phyloP scores from a whole-genome alignment of 2,113 vertebrate genomes.

The Neoarius graeffei region DNA sequence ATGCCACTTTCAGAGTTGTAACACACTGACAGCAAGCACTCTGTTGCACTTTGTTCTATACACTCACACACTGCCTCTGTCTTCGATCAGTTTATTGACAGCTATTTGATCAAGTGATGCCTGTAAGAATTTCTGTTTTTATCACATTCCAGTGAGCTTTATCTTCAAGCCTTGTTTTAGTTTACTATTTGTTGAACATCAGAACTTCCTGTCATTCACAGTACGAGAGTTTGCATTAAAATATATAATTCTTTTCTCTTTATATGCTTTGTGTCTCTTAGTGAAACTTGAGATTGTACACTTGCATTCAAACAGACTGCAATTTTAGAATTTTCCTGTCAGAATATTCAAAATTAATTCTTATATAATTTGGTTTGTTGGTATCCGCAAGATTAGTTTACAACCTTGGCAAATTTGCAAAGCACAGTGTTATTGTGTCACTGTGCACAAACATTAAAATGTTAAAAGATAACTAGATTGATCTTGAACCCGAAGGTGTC shows the following conservation, averaged over 20 bases:
- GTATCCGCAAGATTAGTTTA: not conserved
- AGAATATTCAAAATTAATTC: not conserved
- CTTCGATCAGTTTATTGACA: not conserved
- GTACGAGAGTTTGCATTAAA: not conserved
- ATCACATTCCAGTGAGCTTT: not conserved
- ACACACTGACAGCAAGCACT: conserved; percentile 19
- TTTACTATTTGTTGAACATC: not conserved
- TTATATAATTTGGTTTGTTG: not conserved
- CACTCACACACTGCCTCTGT: conserved; percentile 29
- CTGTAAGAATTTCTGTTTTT: conserved; percentile 8
- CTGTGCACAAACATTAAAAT: not conserved
- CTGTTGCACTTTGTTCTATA: not conserved
- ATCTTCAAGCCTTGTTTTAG: not conserved
- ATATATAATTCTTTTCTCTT: not conserved
- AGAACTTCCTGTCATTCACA: not conserved
- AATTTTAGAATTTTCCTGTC: conserved; percentile 9
- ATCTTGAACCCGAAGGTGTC: not conserved
- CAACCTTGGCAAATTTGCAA: not conserved
- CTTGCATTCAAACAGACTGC: not conserved
- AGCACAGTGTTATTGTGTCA: not conserved
- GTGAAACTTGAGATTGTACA: not conserved
- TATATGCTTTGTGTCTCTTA: not conserved
- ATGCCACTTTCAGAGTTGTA: conserved; percentile 27
- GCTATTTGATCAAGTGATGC: conserved; percentile 14
- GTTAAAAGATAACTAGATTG: not conserved